phyloP scores from a whole-genome alignment of 2,797 vertebrate species.

The Chloroceryle amazona region DNA sequence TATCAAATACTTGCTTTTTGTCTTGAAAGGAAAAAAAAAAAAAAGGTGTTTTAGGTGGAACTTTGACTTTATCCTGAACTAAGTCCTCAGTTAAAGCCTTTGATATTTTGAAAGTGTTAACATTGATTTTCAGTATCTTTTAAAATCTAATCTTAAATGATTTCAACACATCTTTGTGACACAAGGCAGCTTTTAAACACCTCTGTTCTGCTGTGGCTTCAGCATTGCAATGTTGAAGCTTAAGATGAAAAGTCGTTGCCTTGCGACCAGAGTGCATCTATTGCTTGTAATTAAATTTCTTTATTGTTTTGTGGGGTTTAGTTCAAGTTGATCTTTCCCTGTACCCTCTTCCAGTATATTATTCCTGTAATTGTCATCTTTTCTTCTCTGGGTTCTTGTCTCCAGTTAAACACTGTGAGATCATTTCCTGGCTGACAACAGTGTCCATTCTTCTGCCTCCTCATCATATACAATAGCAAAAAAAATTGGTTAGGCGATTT shows the following conservation, averaged over 20 bases:
- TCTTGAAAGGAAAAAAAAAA: background rate
- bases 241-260: background rate
- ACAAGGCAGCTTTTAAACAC: background rate
- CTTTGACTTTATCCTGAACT: background rate
- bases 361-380: background rate
- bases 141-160: background rate
- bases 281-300: background rate
- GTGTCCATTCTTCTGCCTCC: accelerated
- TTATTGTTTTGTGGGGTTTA: background rate
- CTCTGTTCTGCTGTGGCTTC: background rate
- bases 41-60: background rate
- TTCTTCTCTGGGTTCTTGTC: background rate
- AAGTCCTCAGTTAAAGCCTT: background rate
- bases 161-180: background rate
- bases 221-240: background rate
- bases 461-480: background rate
- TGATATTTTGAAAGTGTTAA: background rate
- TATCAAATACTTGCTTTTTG: background rate
- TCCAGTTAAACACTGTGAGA: background rate
- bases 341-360: background rate
- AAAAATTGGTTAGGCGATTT: accelerated
- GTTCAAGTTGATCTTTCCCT: background rate
- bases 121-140: background rate
- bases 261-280: background rate
- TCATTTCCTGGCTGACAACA: background rate